Evolutionary conservation across 2,113 vertebrate species (phyloP), one percentile per base, ranked within the genome.

Genomic region (Spilogale gracilis): DNA sequence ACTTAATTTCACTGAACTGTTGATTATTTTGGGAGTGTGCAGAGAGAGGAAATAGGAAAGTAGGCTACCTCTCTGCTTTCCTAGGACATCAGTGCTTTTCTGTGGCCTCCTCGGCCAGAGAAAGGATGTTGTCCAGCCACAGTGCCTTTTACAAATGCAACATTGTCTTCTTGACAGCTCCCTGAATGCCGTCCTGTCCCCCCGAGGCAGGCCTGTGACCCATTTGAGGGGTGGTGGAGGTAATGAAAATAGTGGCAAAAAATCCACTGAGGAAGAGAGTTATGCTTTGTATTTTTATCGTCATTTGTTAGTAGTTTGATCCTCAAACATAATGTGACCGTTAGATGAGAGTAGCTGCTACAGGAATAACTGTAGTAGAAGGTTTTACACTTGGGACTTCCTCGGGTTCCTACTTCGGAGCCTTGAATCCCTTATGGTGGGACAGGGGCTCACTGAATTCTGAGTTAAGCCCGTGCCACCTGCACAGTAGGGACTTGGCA

Each of bases 1-100:
- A 79, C 25, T 95, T 94, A 82, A 78, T 96, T 97, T 97, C 69
- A 80, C 71, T 60, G 43, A 95, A 69, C n/a, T 25, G 48, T 45
- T 85, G 82, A 14, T 9, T 88, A 43, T 71, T 89, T 58, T 52
- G 18, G 25, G 30, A 7, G 86, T 81, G 38, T 56, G 67, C 94
- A 6, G 13, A 84, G 82, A 91, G 56, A 90, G 12, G 17, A 91
- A 14, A 80, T 2, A 2, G 32, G 60, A 82, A 54, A 9, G 38
- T 50, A 43, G 27, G 4, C 6, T 45, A 25, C 27, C 38, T 92
- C 4, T 58, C 38, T 78, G 43, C 38, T 23, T 69, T 38, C 84
- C 67, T 50, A 38, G 58, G 80, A 48, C 8, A 5, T 78, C 50
- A 12, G 0, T 16, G 38, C 81, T 76, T 94, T 83, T 84, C 25